Evolutionary conservation across 2,888 invertebrate species (phyloP).

Genomic region (Schizotus pectinicornis): DNA sequence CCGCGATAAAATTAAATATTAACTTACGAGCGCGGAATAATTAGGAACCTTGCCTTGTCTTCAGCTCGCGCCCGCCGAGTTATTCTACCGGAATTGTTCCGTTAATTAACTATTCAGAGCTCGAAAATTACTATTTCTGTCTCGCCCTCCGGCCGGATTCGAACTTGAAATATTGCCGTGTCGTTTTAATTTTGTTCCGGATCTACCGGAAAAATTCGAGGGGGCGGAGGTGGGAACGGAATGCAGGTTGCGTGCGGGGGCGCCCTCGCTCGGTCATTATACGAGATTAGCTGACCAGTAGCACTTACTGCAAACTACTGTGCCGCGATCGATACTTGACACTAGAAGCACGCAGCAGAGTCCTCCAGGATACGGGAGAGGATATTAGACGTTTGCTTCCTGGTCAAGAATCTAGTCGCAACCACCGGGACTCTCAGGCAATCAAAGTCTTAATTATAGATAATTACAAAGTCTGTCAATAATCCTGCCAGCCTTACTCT

Average conservation of each 20-base stretch:
- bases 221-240: not conserved
- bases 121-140: constrained; percentile 35
- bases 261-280: constrained; percentile 29
- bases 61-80: constrained; percentile 40
- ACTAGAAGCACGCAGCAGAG: constrained; percentile 26
- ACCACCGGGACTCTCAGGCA: no score
- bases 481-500: no score
- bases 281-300: constrained; percentile 32
- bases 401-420: not conserved
- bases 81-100: constrained; percentile 51
- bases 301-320: constrained; percentile 18
- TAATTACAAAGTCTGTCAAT: no score
- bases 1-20: constrained; percentile 53
- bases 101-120: constrained; percentile 51
- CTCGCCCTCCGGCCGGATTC: constrained; percentile 10
- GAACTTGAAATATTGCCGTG: constrained; percentile 12
- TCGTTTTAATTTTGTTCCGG: not conserved
- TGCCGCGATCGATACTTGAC: constrained; percentile 28
- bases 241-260: constrained; percentile 20
- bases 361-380: constrained; percentile 9
- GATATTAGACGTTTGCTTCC: constrained; percentile 2
- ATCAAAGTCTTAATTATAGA: no score
- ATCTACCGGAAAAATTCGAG: not conserved
- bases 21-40: constrained; percentile 53
- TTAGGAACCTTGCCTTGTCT: constrained; percentile 46